These are phyloP conservation scores for Germaria angustata DNA, from an alignment of 2,888 invertebrate species.

Conservation along the genomic window DNA sequence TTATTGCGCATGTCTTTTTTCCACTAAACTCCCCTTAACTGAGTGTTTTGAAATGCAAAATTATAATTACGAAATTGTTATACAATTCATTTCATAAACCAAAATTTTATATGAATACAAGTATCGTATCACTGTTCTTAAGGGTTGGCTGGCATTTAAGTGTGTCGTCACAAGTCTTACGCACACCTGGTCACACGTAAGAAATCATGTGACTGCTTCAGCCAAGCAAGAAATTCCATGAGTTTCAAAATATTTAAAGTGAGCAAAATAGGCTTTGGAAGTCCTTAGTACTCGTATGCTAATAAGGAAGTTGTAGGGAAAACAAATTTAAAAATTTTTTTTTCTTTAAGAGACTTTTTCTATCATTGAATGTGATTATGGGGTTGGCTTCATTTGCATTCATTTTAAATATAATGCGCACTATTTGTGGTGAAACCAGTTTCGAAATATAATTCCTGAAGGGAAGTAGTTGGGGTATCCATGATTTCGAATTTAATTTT, in stretches of 20 bases:
- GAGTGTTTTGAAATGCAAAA: slow-evolving; percentile 48
- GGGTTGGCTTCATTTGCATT: not conserved
- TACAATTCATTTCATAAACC: slow-evolving; percentile 34
- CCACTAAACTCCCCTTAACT: slow-evolving; percentile 13
- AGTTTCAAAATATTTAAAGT: not conserved
- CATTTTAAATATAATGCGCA: slow-evolving; percentile 11
- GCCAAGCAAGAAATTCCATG: not conserved
- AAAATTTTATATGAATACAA: slow-evolving; percentile 21
- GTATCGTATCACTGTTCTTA: slow-evolving; percentile 43
- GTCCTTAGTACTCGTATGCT: slow-evolving; percentile 58
- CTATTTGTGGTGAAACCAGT: not conserved
- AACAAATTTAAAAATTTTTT: not conserved
- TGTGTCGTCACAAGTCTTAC: slow-evolving; percentile 73
- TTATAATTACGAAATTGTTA: slow-evolving; percentile 63
- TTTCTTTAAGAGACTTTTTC: not conserved
- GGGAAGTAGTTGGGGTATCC: not conserved
- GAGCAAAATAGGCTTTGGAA: not conserved
- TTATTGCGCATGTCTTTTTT: slow-evolving; percentile 62
- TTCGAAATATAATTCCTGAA: not conserved
- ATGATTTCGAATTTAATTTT: too few relatives aligned
- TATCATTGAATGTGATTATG: slow-evolving; percentile 21
- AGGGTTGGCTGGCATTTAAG: slow-evolving; percentile 62
- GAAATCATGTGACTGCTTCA: slow-evolving; percentile 51
- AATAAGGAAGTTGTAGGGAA: slow-evolving; percentile 20
- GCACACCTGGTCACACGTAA: slow-evolving; percentile 76